Evolutionary conservation across 2,797 vertebrate genomes (phyloP).

Genomic region (Lacerta bilineata): DNA sequence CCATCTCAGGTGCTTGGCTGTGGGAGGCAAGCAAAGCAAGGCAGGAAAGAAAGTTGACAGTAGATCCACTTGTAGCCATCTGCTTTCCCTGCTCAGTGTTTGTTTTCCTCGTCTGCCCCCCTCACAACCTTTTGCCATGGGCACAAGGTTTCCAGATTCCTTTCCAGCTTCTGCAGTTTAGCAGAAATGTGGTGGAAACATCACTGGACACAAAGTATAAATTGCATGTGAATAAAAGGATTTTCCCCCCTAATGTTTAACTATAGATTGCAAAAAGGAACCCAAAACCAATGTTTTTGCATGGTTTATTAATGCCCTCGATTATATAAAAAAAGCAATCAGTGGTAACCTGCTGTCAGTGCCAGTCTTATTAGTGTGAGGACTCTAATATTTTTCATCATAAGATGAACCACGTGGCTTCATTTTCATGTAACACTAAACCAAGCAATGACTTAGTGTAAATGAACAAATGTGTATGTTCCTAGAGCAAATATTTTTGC

Average conservation of each 20-base stretch:
- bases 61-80: neutral
- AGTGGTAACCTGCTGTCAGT: constrained; percentile 22
- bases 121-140: neutral
- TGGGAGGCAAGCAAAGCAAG: neutral
- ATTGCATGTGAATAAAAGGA: neutral
- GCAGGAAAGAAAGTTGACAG: neutral
- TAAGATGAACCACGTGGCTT: constrained; percentile 59
- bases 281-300: constrained; percentile 19
- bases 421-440: too few species aligned
- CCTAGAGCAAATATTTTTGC: too few species aligned
- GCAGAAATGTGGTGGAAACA: constrained; percentile 31
- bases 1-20: neutral
- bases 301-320: constrained; percentile 58
- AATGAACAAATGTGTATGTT: too few species aligned
- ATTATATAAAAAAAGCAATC: constrained; percentile 12
- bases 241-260: constrained; percentile 27
- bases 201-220: neutral
- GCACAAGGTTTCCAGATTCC: constrained; percentile 27
- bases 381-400: constrained; percentile 44
- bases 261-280: constrained; percentile 24
- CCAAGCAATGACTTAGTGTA: neutral
- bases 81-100: neutral
- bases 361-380: constrained; percentile 62
- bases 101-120: neutral
- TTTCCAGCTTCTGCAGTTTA: neutral